Conservation (phyloP, 2,113 vertebrate genomes). For the Meriones unguiculatus region DNA sequence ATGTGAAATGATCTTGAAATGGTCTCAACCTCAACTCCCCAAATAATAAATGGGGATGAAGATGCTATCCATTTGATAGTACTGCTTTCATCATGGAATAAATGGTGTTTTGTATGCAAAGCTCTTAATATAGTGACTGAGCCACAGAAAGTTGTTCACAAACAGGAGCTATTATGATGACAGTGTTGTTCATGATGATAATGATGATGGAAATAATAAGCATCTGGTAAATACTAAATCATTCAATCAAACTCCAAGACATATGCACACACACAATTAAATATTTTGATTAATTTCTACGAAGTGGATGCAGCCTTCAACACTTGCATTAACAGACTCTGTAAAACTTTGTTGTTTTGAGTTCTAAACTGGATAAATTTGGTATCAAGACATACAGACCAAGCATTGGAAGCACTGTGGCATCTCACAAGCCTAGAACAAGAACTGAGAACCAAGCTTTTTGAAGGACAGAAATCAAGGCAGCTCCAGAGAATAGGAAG, state of each 20-base stretch:
- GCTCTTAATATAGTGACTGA: neutral
- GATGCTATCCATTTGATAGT: neutral
- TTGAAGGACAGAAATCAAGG: neutral
- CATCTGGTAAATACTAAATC: constrained; percentile 59
- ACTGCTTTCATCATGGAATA: constrained; percentile 26
- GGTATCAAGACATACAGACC: neutral
- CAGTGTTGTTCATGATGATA: constrained; percentile 49
- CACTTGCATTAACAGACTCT: constrained; percentile 16
- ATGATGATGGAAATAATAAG: constrained; percentile 66
- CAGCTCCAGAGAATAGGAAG: neutral
- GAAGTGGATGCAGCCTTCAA: neutral
- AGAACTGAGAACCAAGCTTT: neutral
- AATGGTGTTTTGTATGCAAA: constrained; percentile 53
- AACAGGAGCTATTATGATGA: constrained; percentile 55
- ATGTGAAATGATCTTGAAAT: neutral
- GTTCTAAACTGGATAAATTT: constrained; percentile 17
- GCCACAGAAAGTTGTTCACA: constrained; percentile 33
- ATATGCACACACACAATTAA: constrained; percentile 25
- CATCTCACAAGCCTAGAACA: constrained; percentile 9
- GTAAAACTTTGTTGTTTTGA: constrained; percentile 3
- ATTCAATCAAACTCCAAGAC: constrained; percentile 49
- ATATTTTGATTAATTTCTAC: constrained; percentile 53
- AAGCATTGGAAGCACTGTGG: neutral
- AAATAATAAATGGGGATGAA: constrained; percentile 13
- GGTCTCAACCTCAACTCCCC: neutral